Evolutionary conservation across 2,113 vertebrate species (phyloP), one percentile per base, ranked within the genome.

Genomic region (Misgurnus anguillicaudatus): DNA sequence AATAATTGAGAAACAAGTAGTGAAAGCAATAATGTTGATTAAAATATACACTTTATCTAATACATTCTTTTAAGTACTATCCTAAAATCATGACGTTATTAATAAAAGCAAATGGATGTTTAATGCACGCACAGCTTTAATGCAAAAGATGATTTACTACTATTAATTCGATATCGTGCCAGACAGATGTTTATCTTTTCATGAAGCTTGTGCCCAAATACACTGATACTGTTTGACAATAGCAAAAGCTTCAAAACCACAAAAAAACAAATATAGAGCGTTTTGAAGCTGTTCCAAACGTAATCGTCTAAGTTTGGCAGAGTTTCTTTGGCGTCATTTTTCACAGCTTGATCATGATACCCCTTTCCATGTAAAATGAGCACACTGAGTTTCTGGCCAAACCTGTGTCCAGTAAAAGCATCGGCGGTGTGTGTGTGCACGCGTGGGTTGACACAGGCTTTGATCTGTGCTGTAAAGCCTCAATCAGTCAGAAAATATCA

Each of bases 391-490:
- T 66, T 80, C 65, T 66, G 48, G 68, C 67, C 47, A 74, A 68
- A 62, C 60, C 48, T 38, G 45, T 58, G 10, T 55, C 6, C 13
- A 51, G 73, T 24, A 53, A 77, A 77, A 62, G 45, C 64, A 41
- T 79, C 42, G 38, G 41, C 57, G 9, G 39, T n/a, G 58, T 24
- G 21, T 58, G 55, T 42, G 67, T 41, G n/a, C 42, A 51, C 14
- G 17, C 19, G n/a, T 14, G 55, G 19, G 41, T 68, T 66, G n/a
- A 53, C 38, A 39, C 6, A 71, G 60, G 78, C 78, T 89, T 89
- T 87, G 72, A 89, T 87, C 73, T 82, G 60, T 48, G 71, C 62
- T 75, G 58, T 61, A 39, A 71, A 70, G 67, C 73, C 77, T 85
- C 75, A 83, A 80, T 82, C 82, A 81, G 73, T 80, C 53, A 76